Percentiles rank a stretch among this genome's conserved stretches.
phyloP scores from a whole-genome alignment of 2,113 vertebrate species.

The Strigops habroptila region DNA sequence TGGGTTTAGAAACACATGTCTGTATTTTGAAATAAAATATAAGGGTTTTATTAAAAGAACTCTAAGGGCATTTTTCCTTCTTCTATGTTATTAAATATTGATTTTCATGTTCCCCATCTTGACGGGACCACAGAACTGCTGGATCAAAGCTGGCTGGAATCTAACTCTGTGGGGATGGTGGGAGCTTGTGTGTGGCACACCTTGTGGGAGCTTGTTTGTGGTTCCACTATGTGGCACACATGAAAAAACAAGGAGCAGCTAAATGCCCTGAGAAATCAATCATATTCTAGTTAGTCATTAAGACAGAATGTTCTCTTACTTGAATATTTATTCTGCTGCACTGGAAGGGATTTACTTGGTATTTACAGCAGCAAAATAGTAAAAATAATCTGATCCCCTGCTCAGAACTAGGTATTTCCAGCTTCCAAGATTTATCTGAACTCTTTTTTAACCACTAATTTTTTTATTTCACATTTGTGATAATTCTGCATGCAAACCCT shows the following conservation, averaged over 20 bases:
- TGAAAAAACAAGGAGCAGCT: neutral
- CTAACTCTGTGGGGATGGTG: accelerated
- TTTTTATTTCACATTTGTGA: neutral
- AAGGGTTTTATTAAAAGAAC: neutral
- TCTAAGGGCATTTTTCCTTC: neutral
- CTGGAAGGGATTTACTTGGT: neutral
- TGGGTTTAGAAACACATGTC: neutral
- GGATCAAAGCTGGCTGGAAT: neutral
- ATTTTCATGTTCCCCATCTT: neutral
- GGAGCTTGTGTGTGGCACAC: neutral
- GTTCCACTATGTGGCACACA: neutral
- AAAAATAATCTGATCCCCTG: neutral
- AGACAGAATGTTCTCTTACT: neutral
- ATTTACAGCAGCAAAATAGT: neutral
- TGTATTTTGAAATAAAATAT: neutral
- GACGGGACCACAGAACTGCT: accelerated
- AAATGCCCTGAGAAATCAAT: neutral
- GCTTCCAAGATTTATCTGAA: neutral
- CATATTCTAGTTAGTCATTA: neutral
- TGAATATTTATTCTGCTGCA: neutral
- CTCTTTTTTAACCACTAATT: neutral
- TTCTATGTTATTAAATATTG: neutral
- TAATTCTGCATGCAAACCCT: neutral
- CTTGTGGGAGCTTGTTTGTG: neutral
- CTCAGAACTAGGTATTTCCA: neutral